Percentiles rank a stretch among this genome's conserved stretches.
Conservation (phyloP, 2,888 invertebrate genomes). For the Serripes groenlandicus region DNA sequence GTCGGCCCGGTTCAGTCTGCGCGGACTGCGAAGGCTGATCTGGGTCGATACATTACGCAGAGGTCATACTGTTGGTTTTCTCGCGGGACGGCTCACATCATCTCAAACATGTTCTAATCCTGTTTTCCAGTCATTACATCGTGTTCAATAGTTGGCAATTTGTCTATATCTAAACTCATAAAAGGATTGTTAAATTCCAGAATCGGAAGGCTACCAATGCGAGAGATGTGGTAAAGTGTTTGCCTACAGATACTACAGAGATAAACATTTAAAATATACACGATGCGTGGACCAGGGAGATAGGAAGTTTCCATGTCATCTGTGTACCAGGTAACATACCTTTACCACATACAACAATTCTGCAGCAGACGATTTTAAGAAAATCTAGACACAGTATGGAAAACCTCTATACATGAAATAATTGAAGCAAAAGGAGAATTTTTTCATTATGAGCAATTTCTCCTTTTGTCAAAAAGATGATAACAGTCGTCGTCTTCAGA, state of each 20-base stretch:
- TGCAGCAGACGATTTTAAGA: background rate
- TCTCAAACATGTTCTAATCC: too few relatives aligned
- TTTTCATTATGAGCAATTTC: background rate
- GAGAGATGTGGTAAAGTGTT: conserved; percentile 88
- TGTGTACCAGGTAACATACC: conserved; percentile 86
- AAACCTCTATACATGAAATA: background rate
- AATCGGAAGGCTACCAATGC: conserved; percentile 86
- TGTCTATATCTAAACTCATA: too few relatives aligned
- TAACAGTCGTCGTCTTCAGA: conserved; percentile 16
- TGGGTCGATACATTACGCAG: too few relatives aligned
- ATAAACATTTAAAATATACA: conserved; percentile 88
- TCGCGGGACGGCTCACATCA: too few relatives aligned
- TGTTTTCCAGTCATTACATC: too few relatives aligned
- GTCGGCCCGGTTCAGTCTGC: too few relatives aligned
- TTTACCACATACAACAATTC: background rate
- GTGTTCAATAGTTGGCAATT: too few relatives aligned
- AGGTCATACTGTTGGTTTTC: too few relatives aligned
- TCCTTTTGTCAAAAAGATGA: conserved; percentile 5
- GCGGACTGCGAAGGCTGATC: too few relatives aligned
- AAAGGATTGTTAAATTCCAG: conserved; percentile 73
- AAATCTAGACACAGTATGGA: background rate
- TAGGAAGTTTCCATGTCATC: conserved; percentile 87
- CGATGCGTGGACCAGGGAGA: conserved; percentile 88
- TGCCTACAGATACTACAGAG: conserved; percentile 87
- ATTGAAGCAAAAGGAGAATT: background rate